Conservation (phyloP, 2,113 vertebrate species). For the Odontesthes bonariensis region DNA sequence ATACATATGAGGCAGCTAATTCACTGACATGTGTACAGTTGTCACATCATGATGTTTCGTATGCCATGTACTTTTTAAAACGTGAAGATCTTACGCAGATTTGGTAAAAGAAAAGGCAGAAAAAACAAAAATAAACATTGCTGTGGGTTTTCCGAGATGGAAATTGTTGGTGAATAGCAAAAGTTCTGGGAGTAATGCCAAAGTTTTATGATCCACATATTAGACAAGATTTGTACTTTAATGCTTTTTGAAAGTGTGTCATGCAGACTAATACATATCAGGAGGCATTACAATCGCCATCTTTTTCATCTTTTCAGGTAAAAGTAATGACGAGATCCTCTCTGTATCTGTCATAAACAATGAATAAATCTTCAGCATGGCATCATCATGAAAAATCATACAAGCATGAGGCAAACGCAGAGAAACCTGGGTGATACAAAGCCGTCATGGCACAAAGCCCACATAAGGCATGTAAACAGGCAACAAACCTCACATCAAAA, state of each 20-base stretch:
- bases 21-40: neutral
- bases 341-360: neutral
- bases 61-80: too few species aligned
- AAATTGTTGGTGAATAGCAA: too few species aligned
- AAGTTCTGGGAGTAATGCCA: too few species aligned
- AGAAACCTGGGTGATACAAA: neutral
- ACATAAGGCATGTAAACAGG: neutral
- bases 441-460: neutral
- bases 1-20: neutral
- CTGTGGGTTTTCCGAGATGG: too few species aligned
- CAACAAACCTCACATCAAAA: neutral
- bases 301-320: neutral
- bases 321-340: neutral
- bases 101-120: too few species aligned
- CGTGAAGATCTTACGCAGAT: too few species aligned
- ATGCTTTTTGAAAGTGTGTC: too few species aligned
- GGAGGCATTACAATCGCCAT: neutral
- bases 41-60: neutral
- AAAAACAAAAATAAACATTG: too few species aligned
- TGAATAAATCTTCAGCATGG: neutral
- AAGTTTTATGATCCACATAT: too few species aligned
- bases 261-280: too few species aligned
- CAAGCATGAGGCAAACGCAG: neutral
- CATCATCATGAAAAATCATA: neutral
- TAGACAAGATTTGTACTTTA: too few species aligned